A percentile compares a stretch with the other conserved stretches of the same genome.
Conservation (phyloP, 2,113 vertebrate genomes). For the Smithornis capensis region DNA sequence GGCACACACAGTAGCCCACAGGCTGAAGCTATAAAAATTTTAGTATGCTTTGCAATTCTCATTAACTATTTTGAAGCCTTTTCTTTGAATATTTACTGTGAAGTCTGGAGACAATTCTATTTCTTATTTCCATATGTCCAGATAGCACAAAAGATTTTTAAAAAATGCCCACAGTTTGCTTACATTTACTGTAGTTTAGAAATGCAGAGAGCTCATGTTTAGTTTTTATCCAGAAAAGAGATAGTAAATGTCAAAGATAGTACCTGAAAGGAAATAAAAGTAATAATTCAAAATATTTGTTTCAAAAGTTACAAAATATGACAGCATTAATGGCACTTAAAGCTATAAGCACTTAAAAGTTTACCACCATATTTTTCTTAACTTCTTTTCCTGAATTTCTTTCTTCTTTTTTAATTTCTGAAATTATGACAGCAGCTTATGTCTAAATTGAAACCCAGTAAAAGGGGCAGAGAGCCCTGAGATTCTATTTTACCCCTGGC, state of each 20-base stretch:
- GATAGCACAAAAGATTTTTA: neutral
- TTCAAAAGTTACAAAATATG: conserved; percentile 70
- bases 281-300: conserved; percentile 55
- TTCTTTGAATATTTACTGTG: neutral
- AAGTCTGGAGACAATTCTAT: neutral
- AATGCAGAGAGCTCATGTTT: neutral
- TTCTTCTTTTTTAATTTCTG: neutral
- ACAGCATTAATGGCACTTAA: conserved; percentile 81
- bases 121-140: neutral
- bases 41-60: neutral
- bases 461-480: conserved; percentile 74
- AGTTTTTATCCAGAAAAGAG: neutral
- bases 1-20: neutral
- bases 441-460: conserved; percentile 59
- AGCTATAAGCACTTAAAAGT: conserved; percentile 77
- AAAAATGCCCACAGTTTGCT: neutral
- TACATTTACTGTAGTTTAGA: conserved; percentile 10
- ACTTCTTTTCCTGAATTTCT: neutral
- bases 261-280: conserved; percentile 30
- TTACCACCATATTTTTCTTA: conserved; percentile 34
- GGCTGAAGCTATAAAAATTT: neutral
- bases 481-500: conserved; percentile 64
- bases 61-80: conserved; percentile 12
- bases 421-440: conserved; percentile 26
- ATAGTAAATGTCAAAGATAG: neutral